Evolutionary conservation across 2,888 invertebrate species (phyloP), one percentile per base, ranked within the genome.

Genomic region (Brachyptera risi): DNA sequence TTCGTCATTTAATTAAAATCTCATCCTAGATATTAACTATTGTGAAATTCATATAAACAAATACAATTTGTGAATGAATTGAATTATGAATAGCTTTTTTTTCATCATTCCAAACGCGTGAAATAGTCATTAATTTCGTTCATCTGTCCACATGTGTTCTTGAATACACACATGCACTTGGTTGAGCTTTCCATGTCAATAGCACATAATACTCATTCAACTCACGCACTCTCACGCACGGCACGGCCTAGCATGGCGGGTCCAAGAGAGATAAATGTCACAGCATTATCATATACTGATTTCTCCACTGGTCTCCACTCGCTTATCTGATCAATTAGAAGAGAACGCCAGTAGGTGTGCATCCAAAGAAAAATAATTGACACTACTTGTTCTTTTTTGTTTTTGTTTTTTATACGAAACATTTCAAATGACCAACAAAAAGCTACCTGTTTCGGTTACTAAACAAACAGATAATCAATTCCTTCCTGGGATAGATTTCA

Each of bases 281-380:
- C n/a, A n/a, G n/a, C n/a, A n/a, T n/a, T n/a, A n/a, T n/a, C n/a
- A n/a, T n/a, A n/a, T n/a, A n/a, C n/a, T n/a, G n/a, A n/a, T n/a
- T n/a, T n/a, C 19, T 44, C 19, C 44, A 13, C n/a, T 26, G 50
- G 24, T 54, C 35, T 19, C 19, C 17, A 19, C 54, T 35, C n/a
- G 24, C 35, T 23, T 54, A 54, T 54, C 54, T 37, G 54, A 54
- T 54, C 54, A 54, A 54, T 54, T 35, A 37, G 54, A 19, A 37
- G 2, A 44, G 44, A 21, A 44, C 31, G 31, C 31, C 5, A 5
- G 11, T 31, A 31, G 31, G 31, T 31, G 31, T 31, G 31, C 31
- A 31, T 31, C 7, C 7, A 7, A 31, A 31, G 31, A 31, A n/a
- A n/a, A 44, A 44, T 44, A 44, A 44, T 44, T 44, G 44, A 44